Conservation (phyloP, 1,140 invertebrate species). For the Psix sp. region DNA sequence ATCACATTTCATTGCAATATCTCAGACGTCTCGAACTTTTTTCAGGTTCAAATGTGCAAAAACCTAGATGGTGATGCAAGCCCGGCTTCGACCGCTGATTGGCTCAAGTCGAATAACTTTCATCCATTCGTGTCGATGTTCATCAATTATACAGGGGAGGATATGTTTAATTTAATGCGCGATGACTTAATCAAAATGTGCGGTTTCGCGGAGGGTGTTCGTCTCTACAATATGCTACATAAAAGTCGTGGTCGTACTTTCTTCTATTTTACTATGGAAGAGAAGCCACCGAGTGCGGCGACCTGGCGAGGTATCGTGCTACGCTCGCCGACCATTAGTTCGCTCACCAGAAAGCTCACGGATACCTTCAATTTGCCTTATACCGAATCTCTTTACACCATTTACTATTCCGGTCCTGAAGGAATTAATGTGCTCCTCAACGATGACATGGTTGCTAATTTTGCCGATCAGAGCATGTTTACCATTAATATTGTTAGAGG, state of each 20-base stretch:
- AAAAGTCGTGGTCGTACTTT: conserved; percentile 59
- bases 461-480: conserved; percentile 82
- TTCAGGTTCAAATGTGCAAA: conserved; percentile 33
- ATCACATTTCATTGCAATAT: too few relatives aligned
- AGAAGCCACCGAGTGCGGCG: conserved; percentile 68
- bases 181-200: conserved; percentile 50
- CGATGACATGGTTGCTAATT: conserved; percentile 83
- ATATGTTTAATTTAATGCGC: conserved; percentile 40
- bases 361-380: conserved; percentile 78
- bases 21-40: too few relatives aligned
- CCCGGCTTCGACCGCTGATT: conserved; percentile 28
- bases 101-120: conserved; percentile 41
- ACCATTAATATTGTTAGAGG: conserved; percentile 78
- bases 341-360: conserved; percentile 83
- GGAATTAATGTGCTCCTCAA: conserved; percentile 86
- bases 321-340: conserved; percentile 80
- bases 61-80: conserved; percentile 19
- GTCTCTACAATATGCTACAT: conserved; percentile 38
- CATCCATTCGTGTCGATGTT: conserved; percentile 38
- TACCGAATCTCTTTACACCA: conserved; percentile 79
- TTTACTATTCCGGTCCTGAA: conserved; percentile 85
- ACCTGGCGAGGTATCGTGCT: conserved; percentile 90
- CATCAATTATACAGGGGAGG: conserved; percentile 39
- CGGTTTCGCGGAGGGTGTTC: conserved; percentile 33
- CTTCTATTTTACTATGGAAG: conserved; percentile 86